A percentile compares a stretch with the other conserved stretches of the same genome.
Evolutionary conservation across 2,797 vertebrate genomes (phyloP).

Genomic region (Pseudochirops corinnae): DNA sequence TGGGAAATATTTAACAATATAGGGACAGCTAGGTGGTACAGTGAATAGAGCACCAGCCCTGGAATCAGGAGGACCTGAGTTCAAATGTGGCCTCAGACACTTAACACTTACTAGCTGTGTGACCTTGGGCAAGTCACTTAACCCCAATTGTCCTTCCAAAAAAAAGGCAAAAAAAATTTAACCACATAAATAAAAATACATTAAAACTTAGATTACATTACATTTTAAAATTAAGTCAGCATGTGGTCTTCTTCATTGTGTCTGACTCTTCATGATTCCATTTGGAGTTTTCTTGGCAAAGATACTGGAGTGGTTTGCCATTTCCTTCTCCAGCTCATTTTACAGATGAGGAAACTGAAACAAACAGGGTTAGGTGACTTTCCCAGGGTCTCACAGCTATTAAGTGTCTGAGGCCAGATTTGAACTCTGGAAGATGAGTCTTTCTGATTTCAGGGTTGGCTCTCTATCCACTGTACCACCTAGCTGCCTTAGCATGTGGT

Average conservation of each 20-base stretch:
- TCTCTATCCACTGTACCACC: too few relatives aligned
- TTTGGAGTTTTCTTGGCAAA: neutral
- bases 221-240: neutral
- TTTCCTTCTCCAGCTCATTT: neutral
- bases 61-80: too few relatives aligned
- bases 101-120: too few relatives aligned
- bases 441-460: too few relatives aligned
- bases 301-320: neutral
- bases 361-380: neutral
- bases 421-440: neutral
- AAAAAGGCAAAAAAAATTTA: neutral
- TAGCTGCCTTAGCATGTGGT: neutral
- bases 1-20: neutral
- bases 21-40: too few relatives aligned
- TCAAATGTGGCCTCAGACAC: too few relatives aligned
- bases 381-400: neutral
- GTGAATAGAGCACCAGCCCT: too few relatives aligned
- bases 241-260: neutral
- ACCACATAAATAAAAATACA: neutral
- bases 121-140: too few relatives aligned
- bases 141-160: too few relatives aligned
- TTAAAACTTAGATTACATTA: neutral
- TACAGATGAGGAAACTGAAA: neutral
- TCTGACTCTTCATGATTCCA: neutral
- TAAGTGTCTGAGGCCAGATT: neutral